phyloP scores from a whole-genome alignment of 2,888 invertebrate species.

The Apotomis betuletana region DNA sequence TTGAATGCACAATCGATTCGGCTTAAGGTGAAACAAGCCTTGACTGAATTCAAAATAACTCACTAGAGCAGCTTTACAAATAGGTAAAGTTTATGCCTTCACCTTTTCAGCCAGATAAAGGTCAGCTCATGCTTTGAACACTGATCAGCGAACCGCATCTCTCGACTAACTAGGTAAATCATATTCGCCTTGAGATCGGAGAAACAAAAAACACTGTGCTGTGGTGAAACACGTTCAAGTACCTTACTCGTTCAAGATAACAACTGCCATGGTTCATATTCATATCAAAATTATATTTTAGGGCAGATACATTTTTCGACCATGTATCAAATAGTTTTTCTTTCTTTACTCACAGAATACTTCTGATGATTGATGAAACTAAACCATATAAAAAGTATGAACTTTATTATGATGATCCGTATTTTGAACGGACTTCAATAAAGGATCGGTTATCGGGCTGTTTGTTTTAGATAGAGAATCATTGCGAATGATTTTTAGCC shows the following conservation, averaged over 20 bases:
- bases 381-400: too few species aligned
- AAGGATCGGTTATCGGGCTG: too few species aligned
- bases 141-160: slow-evolving; percentile 36
- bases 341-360: background rate
- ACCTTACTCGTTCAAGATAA: slow-evolving; percentile 14
- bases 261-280: background rate
- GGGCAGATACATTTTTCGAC: background rate
- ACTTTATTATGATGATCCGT: too few species aligned
- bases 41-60: slow-evolving; percentile 24
- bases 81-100: slow-evolving; percentile 39
- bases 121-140: slow-evolving; percentile 36
- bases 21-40: slow-evolving; percentile 17
- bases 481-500: too few species aligned
- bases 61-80: slow-evolving; percentile 15
- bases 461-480: too few species aligned
- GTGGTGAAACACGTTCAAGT: slow-evolving; percentile 11
- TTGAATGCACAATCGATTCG: background rate
- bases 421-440: too few species aligned
- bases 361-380: background rate
- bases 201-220: slow-evolving; percentile 4
- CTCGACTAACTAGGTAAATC: slow-evolving; percentile 16
- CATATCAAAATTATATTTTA: background rate
- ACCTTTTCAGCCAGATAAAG: slow-evolving; percentile 38
- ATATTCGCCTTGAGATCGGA: slow-evolving; percentile 19
- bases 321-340: background rate